Evolutionary conservation across 2,888 invertebrate species (phyloP), one percentile per base, ranked within the genome.

Genomic region (Eristalinus sepulchralis): DNA sequence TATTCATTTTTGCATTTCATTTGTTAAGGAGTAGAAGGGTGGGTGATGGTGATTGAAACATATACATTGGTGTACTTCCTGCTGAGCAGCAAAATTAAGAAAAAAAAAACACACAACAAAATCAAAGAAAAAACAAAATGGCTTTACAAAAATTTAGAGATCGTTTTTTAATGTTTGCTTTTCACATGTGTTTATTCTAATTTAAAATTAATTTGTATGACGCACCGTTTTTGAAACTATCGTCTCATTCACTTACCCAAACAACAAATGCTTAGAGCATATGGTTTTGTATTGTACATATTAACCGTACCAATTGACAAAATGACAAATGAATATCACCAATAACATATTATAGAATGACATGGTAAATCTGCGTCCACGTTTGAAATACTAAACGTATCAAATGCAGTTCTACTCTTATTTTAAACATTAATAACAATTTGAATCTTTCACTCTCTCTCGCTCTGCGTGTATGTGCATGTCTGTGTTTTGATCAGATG

Each of bases 321-420:
- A 85, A 73, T 85, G 85, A 85, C 85, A 85, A 85, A 85, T 78
- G 77, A 85, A 85, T 85, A 85, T 85, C 85, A 85, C 85, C 34
- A 80, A 76, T 62, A 79, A 80, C 70, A 72, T 77, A 72, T 71
- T 66, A 70, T 47, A 71, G 47, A 47, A 47, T 47, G 47, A 63
- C 57, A 79, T 81, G 70, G 60, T 66, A 53, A 59, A 57, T 36
- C 47, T 66, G 55, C 53, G 2, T 24, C 20, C 17, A 33, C 33
- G 59, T 20, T 27, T 70, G 63, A 53, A 67, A 73, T 27, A 36
- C 55, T 34, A 67, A 66, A 60, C 72, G 66, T 66, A 80, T 24
- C 64, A 79, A 60, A 71, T 71, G 64, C 66, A 70, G 53, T 79
- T 73, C 67, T 27, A 27, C 27, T 80, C 24, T 47, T 79, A 72